These are phyloP conservation scores for Corythornis madagascariensis DNA, from an alignment of 2,113 vertebrate genomes.

Conservation along the genomic window DNA sequence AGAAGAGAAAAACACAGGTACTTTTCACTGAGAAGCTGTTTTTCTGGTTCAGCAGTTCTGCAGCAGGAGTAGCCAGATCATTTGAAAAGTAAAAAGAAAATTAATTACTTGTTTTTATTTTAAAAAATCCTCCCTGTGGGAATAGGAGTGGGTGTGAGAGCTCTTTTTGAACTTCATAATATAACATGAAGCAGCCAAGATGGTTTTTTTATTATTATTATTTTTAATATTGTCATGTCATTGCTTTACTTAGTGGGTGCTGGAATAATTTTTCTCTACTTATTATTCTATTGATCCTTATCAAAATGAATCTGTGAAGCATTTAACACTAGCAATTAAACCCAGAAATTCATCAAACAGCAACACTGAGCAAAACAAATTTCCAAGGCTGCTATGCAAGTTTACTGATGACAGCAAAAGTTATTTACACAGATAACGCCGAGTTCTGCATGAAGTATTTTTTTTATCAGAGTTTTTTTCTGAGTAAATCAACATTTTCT, in stretches of 20 bases:
- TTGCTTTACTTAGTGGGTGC: slow-evolving; percentile 9
- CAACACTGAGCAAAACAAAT: not conserved
- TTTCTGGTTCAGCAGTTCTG: slow-evolving; percentile 31
- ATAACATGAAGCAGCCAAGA: slow-evolving; percentile 34
- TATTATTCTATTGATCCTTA: not conserved
- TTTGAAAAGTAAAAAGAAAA: slow-evolving; percentile 51
- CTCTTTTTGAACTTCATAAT: slow-evolving; percentile 50
- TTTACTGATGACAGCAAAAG: not conserved
- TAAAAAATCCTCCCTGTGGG: slow-evolving; percentile 48
- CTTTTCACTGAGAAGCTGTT: slow-evolving; percentile 5
- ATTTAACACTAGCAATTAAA: not conserved
- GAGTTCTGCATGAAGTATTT: not conserved
- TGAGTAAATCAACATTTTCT: slow-evolving; percentile 14
- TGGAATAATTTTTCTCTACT: not conserved
- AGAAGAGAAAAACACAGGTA: not conserved
- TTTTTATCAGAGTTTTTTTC: not conserved
- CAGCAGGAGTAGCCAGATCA: not conserved
- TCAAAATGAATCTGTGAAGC: not conserved
- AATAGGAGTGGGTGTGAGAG: slow-evolving; percentile 60
- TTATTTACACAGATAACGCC: not conserved
- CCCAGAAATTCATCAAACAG: not conserved
- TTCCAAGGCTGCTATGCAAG: not conserved
- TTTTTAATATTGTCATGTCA: not conserved
- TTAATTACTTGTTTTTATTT: slow-evolving; percentile 55
- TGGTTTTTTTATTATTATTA: not conserved